Evolutionary conservation across 2,113 vertebrate genomes (phyloP).

Genomic region (Psittacus erithacus): DNA sequence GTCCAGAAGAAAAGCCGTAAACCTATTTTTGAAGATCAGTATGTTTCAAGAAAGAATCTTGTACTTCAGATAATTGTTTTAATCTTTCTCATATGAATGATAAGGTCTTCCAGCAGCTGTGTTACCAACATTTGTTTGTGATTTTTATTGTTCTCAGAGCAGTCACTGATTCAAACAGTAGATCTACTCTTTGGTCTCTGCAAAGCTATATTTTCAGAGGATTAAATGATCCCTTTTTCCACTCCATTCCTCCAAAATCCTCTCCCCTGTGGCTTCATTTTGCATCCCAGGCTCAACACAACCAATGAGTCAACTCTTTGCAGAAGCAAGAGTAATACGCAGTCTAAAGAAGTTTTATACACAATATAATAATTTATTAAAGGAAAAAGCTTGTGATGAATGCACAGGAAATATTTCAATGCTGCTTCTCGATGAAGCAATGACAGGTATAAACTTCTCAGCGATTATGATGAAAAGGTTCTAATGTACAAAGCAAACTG

Average conservation of each 20-base stretch:
- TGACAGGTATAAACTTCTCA: background rate
- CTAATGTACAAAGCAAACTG: background rate
- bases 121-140: constrained; percentile 19
- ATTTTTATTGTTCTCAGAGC: constrained; percentile 18
- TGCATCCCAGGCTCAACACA: background rate
- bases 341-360: background rate
- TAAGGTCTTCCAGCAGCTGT: background rate
- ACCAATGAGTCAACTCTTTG: background rate
- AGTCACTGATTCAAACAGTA: constrained; percentile 21
- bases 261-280: background rate
- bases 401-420: background rate
- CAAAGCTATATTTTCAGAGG: background rate
- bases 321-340: background rate
- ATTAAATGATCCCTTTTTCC: background rate
- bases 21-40: constrained; percentile 16
- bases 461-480: background rate
- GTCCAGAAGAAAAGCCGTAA: constrained; percentile 25
- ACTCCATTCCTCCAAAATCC: background rate
- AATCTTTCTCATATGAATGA: constrained; percentile 26
- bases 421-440: background rate
- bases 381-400: background rate
- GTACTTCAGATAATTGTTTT: constrained; percentile 40
- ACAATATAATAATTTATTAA: background rate
- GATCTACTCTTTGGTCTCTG: background rate
- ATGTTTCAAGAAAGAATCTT: constrained; percentile 12